Percentiles rank a stretch among this genome's conserved stretches.
Evolutionary conservation across 1,140 invertebrate species (phyloP).

Genomic region (Zophobas atratus): DNA sequence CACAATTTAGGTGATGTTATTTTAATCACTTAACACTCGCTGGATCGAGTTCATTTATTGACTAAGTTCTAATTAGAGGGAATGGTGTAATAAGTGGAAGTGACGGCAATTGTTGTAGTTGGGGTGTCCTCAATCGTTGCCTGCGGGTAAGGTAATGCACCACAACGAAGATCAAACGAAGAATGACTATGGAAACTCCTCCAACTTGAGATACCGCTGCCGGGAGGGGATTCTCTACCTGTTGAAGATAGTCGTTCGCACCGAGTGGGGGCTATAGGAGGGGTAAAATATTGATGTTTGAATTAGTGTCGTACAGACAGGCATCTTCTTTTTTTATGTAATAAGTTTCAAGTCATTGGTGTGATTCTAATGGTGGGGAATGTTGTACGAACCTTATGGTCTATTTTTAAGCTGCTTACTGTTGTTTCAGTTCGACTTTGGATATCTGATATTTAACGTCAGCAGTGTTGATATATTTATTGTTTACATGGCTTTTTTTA

Average conservation of each 20-base stretch:
- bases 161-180: slow-evolving; percentile 55
- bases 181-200: slow-evolving; percentile 61
- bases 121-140: slow-evolving; percentile 12
- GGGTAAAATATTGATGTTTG: slow-evolving; percentile 64
- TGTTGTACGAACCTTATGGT: slow-evolving; percentile 32
- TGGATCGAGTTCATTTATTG: slow-evolving; percentile 41
- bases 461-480: not conserved
- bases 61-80: slow-evolving; percentile 26
- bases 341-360: slow-evolving; percentile 63
- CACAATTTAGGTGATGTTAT: slow-evolving; percentile 54
- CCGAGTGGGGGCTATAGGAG: slow-evolving; percentile 56
- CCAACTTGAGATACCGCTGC: slow-evolving; percentile 52
- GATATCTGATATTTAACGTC: not conserved
- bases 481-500: not conserved
- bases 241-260: slow-evolving; percentile 49
- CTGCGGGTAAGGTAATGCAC: slow-evolving; percentile 46
- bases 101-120: slow-evolving; percentile 37
- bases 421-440: slow-evolving; percentile 11
- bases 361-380: slow-evolving; percentile 54
- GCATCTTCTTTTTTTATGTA: slow-evolving; percentile 58
- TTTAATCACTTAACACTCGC: slow-evolving; percentile 55
- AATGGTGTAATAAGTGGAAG: slow-evolving; percentile 29
- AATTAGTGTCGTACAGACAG: slow-evolving; percentile 63
- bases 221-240: slow-evolving; percentile 56
- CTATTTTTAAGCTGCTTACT: slow-evolving; percentile 20